These are phyloP conservation scores for Watsonalla binaria DNA, from an alignment of 2,888 invertebrate species.

Conservation along the genomic window DNA sequence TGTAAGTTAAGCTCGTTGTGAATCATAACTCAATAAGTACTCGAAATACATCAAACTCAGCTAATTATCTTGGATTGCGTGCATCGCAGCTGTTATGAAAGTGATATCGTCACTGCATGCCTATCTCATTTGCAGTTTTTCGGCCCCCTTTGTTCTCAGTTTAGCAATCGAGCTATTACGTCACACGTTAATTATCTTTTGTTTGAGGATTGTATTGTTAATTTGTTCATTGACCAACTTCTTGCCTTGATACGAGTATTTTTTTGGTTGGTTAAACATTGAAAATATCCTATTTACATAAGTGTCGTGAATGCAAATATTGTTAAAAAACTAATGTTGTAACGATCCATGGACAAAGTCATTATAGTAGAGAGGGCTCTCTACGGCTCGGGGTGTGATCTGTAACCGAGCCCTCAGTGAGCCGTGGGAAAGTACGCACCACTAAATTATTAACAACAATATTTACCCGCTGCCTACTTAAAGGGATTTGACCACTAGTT, in stretches of 20 bases:
- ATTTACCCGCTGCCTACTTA: constrained; percentile 77
- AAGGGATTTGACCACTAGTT: constrained; percentile 72
- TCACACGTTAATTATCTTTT: constrained; percentile 49
- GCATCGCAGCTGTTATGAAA: neutral
- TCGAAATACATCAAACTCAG: no score
- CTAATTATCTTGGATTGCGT: neutral
- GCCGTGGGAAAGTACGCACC: constrained; percentile 64
- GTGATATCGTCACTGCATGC: constrained; percentile 13
- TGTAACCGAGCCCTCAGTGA: constrained; percentile 51
- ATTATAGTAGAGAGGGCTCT: constrained; percentile 46
- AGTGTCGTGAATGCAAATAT: no score
- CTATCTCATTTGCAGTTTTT: constrained; percentile 24
- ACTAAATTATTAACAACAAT: constrained; percentile 78
- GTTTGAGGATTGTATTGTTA: constrained; percentile 52
- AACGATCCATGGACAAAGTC: constrained; percentile 6
- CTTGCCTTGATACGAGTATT: constrained; percentile 25
- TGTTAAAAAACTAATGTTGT: neutral
- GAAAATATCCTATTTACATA: neutral
- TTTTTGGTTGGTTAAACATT: neutral
- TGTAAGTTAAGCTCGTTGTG: no score
- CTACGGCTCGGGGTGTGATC: constrained; percentile 53
- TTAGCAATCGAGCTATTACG: constrained; percentile 24
- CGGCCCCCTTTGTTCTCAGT: constrained; percentile 21
- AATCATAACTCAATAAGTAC: no score
- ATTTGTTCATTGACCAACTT: constrained; percentile 57